phyloP scores from a whole-genome alignment of 2,797 vertebrate genomes.

The Lemur catta region DNA sequence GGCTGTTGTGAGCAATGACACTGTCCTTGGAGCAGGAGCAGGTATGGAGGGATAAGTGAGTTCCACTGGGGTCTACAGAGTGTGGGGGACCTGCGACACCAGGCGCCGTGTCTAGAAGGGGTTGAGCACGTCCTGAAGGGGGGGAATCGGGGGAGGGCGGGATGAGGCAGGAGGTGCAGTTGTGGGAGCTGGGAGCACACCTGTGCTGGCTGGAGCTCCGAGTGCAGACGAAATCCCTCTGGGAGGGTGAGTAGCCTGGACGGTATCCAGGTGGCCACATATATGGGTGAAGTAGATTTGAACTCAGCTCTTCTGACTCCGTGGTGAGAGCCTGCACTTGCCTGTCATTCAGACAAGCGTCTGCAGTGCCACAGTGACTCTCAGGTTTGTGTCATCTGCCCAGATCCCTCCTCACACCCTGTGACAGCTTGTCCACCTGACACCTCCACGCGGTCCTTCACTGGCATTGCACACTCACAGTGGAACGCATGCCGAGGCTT shows the following conservation, averaged over 20 bases:
- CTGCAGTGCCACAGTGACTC: neutral
- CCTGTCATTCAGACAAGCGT: neutral
- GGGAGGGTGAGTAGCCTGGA: neutral
- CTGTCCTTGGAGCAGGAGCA: neutral
- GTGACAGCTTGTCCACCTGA: neutral
- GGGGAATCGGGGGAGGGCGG: neutral
- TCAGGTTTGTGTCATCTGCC: neutral
- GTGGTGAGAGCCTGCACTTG: neutral
- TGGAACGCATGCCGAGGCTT: too few species aligned
- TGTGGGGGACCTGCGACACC: neutral
- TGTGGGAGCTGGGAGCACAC: neutral
- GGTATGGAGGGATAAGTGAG: neutral
- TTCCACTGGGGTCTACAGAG: neutral
- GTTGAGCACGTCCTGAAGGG: neutral
- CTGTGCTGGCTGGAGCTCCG: neutral
- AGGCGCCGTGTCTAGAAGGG: neutral
- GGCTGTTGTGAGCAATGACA: neutral
- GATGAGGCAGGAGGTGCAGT: neutral
- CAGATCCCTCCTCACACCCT: neutral
- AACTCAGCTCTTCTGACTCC: neutral
- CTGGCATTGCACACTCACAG: neutral
- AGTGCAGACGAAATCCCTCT: neutral
- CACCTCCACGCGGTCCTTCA: neutral
- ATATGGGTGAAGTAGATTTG: neutral
- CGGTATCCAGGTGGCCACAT: too few species aligned